Conservation (phyloP, 2,113 vertebrate genomes). For the Chiloscyllium plagiosum region DNA sequence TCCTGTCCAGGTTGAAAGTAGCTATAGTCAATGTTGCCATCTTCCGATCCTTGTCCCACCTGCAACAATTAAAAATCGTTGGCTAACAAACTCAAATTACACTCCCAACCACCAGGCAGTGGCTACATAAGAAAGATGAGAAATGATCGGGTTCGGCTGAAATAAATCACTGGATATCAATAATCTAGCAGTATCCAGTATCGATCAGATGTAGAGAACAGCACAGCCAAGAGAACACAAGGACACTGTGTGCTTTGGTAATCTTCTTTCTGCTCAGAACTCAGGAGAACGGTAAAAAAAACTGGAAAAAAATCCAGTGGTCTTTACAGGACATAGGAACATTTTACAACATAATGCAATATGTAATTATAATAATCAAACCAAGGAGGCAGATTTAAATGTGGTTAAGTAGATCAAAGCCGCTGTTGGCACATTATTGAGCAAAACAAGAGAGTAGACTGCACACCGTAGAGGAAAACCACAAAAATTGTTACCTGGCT, state of each 20-base stretch:
- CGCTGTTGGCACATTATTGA: neutral
- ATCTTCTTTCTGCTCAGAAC: too few relatives aligned
- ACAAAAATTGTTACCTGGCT: slow-evolving; percentile 71
- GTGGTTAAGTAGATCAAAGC: neutral
- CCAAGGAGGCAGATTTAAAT: neutral
- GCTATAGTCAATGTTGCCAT: slow-evolving; percentile 73
- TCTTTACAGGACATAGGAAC: neutral
- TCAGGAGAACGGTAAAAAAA: neutral
- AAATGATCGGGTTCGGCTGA: neutral
- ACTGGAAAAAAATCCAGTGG: neutral
- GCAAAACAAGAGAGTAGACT: neutral
- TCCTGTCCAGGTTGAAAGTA: slow-evolving; percentile 80
- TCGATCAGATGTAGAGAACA: neutral
- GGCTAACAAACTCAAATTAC: neutral
- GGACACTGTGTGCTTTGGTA: neutral
- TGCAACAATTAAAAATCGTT: slow-evolving; percentile 45
- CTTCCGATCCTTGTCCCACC: slow-evolving; percentile 77
- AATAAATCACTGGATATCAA: too few relatives aligned
- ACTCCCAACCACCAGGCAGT: neutral
- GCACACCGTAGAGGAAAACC: neutral
- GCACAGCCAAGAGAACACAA: neutral
- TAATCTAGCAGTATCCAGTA: neutral
- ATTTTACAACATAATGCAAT: neutral
- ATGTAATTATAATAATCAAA: neutral
- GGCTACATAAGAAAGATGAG: too few relatives aligned